Evolutionary conservation across 1,140 invertebrate species (phyloP), one percentile per base, ranked within the genome.

Genomic region (Lepidurus packardi): DNA sequence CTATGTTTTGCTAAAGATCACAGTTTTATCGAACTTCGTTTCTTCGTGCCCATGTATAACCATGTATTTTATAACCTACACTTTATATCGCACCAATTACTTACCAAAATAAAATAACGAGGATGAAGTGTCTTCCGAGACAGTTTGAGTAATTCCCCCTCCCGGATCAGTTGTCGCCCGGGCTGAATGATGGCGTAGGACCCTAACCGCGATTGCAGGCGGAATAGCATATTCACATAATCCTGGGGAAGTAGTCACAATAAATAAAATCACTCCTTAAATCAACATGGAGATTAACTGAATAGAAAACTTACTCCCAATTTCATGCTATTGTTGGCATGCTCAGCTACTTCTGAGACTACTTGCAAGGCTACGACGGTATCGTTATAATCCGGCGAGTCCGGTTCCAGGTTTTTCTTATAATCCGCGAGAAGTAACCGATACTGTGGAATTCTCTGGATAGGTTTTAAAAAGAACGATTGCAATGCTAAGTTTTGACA

Each of bases 391-490:
- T 93, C 92, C 2, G 86, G 85, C 81, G 86, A 89, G 76, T 88
- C 87, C 77, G 81, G 80, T 10, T 87, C 83, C 25, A 92, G 86
- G 81, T 90, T 86, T 81, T 88, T 88, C 34, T 90, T 83, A 82
- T 93, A 92, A 82, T 90, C 88, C 84, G 91, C 88, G 7, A 93
- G 83, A 0, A 93, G 83, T 1, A 93, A 83, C 81, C 89, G 87
- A 82, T 92, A 92, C 82, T 90, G 87, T 4, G 78, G 78, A 21
- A 79, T 73, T 74, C 78, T 85, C 82, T 93, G 92, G 79, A 93
- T 90, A 1, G 92, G 92, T 85, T 92, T 92, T 42, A 93, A 84
- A 90, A 93, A 91, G 81, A 91, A 92, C 85, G 92, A 91, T 53
- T 89, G 89, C 13, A 93, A 79, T 1, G 88, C 86, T 24, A 93